phyloP scores from a whole-genome alignment of 37 sponge, comb jelly and placozoan genomes.

The Hormiphora californensis region DNA sequence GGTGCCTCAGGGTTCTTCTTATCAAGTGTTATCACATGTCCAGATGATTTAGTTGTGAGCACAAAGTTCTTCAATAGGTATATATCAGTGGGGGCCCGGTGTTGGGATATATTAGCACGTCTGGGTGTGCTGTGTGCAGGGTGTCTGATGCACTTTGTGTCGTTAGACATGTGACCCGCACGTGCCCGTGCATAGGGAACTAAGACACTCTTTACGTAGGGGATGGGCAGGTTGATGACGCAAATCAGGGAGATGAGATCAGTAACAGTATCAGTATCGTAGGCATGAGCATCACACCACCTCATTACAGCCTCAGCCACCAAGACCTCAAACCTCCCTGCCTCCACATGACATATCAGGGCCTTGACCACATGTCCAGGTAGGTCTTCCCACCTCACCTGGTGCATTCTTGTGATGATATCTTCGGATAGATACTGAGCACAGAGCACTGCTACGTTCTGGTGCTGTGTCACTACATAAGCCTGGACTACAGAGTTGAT shows the following conservation, averaged over 20 bases:
- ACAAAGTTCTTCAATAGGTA: background rate
- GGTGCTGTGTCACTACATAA: background rate
- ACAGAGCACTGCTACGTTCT: background rate
- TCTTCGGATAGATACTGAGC: background rate
- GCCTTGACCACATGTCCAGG: background rate
- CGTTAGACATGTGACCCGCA: background rate
- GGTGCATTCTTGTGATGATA: background rate
- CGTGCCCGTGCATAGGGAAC: background rate
- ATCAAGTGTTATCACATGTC: background rate
- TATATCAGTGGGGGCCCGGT: background rate
- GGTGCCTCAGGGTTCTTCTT: background rate
- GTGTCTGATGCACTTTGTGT: background rate
- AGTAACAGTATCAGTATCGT: background rate
- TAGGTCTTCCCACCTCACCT: background rate
- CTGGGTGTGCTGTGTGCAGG: background rate
- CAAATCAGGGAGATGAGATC: background rate
- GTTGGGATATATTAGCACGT: background rate
- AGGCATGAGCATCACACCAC: background rate
- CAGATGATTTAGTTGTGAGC: background rate
- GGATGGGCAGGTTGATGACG: background rate
- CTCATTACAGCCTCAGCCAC: background rate
- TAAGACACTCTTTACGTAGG: background rate
- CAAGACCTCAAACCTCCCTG: background rate
- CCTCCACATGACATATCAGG: background rate
- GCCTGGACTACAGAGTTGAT: slow-evolving; percentile 3